These are phyloP conservation scores for Eurois occulta DNA, from an alignment of 2,888 invertebrate species.

Conservation along the genomic window DNA sequence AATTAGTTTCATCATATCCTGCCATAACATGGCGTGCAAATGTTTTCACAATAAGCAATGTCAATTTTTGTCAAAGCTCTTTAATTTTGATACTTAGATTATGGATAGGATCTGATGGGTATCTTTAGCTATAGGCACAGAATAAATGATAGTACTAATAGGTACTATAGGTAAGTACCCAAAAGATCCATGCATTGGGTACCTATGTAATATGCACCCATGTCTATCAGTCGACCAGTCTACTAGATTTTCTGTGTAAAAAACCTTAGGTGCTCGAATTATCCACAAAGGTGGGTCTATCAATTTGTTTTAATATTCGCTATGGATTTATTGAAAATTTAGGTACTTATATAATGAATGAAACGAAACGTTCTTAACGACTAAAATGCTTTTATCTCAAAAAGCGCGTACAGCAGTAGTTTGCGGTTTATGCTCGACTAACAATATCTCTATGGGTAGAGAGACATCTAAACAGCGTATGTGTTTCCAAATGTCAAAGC, in stretches of 20 bases:
- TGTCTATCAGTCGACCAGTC: background rate
- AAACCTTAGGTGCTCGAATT: background rate
- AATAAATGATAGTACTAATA: too few species aligned
- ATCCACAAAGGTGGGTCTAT: background rate
- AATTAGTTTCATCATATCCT: too few species aligned
- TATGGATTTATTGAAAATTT: background rate
- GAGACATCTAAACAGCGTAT: constrained; percentile 75
- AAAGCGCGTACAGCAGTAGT: constrained; percentile 67
- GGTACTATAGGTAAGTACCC: background rate
- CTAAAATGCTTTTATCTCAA: constrained; percentile 52
- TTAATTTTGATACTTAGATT: background rate
- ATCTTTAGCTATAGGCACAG: background rate
- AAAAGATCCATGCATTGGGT: background rate
- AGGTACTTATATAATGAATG: background rate
- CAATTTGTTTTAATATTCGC: background rate
- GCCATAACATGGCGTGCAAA: too few species aligned
- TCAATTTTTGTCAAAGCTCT: too few species aligned
- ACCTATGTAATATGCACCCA: background rate
- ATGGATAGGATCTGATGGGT: background rate
- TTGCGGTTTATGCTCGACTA: constrained; percentile 70
- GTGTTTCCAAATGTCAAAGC: constrained; percentile 85
- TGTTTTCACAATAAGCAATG: too few species aligned
- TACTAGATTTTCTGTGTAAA: background rate
- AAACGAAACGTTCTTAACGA: background rate
- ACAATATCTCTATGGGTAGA: constrained; percentile 69